Percentiles rank a stretch among this genome's conserved stretches.
Conservation (phyloP, 1,140 invertebrate genomes). For the Caenorhabditis inopinata region DNA sequence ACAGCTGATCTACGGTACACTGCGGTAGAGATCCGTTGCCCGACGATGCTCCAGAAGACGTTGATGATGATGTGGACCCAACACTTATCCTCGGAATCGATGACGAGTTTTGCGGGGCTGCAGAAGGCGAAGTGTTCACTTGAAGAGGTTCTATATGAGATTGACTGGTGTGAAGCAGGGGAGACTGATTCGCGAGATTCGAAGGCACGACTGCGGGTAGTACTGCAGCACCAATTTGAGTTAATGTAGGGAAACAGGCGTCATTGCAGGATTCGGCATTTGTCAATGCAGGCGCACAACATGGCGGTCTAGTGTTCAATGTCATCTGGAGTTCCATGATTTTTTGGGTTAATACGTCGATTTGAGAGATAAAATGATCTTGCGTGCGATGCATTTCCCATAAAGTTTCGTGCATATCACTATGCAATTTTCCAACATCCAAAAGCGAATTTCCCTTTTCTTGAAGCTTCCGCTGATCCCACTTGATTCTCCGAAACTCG, state of each 20-base stretch:
- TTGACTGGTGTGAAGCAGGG: neutral
- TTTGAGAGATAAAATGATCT: constrained; percentile 64
- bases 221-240: neutral
- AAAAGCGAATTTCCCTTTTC: constrained; percentile 64
- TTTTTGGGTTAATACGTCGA: constrained; percentile 54
- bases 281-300: constrained; percentile 70
- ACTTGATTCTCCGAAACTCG: constrained; percentile 65
- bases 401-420: constrained; percentile 65
- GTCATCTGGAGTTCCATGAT: constrained; percentile 45
- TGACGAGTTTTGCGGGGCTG: neutral
- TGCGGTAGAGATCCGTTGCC: neutral
- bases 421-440: constrained; percentile 65
- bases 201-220: neutral
- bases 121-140: neutral
- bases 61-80: neutral
- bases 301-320: neutral
- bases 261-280: neutral
- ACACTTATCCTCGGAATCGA: neutral
- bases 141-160: neutral
- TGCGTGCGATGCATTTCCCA: constrained; percentile 66
- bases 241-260: neutral
- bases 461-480: constrained; percentile 65
- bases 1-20: neutral
- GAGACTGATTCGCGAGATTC: neutral
- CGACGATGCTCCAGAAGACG: neutral